Conservation (phyloP, 2,797 vertebrate species). For the Sebastes flavidus region DNA sequence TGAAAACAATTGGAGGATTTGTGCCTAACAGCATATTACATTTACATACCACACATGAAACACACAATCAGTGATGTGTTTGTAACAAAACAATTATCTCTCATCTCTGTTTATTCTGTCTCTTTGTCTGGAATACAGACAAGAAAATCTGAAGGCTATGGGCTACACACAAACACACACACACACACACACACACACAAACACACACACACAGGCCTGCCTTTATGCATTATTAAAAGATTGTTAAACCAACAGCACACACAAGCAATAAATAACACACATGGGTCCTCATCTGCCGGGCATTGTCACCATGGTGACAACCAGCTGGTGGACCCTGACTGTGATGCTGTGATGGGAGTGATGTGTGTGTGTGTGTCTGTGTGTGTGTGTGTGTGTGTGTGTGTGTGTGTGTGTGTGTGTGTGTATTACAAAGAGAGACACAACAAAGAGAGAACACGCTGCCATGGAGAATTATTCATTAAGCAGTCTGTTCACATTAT, state of each 20-base stretch:
- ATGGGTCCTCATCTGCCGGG: constrained; percentile 51
- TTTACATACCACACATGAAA: background rate
- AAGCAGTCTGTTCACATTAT: background rate
- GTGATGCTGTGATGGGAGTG: constrained; percentile 24
- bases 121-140: constrained; percentile 46
- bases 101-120: background rate
- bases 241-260: constrained; percentile 54
- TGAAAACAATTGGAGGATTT: background rate
- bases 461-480: background rate
- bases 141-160: constrained; percentile 10
- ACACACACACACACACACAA: constrained; percentile 15
- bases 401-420: background rate
- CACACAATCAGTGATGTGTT: background rate
- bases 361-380: background rate
- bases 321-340: constrained; percentile 57
- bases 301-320: constrained; percentile 68
- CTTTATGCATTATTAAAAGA: constrained; percentile 75
- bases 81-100: background rate
- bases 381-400: constrained; percentile 2
- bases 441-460: constrained; percentile 25
- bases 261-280: constrained; percentile 50
- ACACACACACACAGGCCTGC: background rate
- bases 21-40: background rate
- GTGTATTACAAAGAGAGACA: background rate
- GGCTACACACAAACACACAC: constrained; percentile 14